Evolutionary conservation across 2,888 invertebrate genomes (phyloP).

Genomic region (Trilocha varians): DNA sequence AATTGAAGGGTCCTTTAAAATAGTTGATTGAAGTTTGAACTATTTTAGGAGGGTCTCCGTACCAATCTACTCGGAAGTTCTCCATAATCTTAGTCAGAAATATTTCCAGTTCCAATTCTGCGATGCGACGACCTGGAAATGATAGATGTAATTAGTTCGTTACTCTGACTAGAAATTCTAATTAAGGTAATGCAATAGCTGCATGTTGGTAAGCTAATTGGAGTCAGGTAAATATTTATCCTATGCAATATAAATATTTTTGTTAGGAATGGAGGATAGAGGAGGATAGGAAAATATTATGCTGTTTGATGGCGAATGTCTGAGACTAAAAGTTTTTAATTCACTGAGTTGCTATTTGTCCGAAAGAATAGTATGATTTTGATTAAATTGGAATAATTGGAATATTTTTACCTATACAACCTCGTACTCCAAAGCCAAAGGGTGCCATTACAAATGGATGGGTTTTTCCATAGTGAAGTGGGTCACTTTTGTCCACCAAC

Average conservation of each 20-base stretch:
- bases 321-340: too few relatives aligned
- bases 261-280: too few relatives aligned
- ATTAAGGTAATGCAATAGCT: not conserved
- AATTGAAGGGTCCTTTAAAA: slow-evolving; percentile 40
- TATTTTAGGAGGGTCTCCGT: slow-evolving; percentile 33
- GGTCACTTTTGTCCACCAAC: slow-evolving; percentile 53
- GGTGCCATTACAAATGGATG: slow-evolving; percentile 78
- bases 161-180: not conserved
- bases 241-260: too few relatives aligned
- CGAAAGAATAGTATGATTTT: too few relatives aligned
- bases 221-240: too few relatives aligned
- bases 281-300: too few relatives aligned
- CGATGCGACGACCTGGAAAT: slow-evolving; percentile 69
- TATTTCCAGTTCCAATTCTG: slow-evolving; percentile 72
- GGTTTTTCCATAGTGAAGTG: slow-evolving; percentile 50
- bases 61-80: slow-evolving; percentile 39
- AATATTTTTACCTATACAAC: slow-evolving; percentile 73
- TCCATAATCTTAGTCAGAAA: slow-evolving; percentile 42
- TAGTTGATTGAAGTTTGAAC: slow-evolving; percentile 35
- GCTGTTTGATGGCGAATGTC: too few relatives aligned
- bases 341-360: too few relatives aligned
- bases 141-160: not conserved
- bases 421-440: slow-evolving; percentile 78
- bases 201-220: too few relatives aligned
- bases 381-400: too few relatives aligned